These are phyloP conservation scores for Danaus chrysippus DNA, from an alignment of 2,888 invertebrate genomes.

Conservation along the genomic window DNA sequence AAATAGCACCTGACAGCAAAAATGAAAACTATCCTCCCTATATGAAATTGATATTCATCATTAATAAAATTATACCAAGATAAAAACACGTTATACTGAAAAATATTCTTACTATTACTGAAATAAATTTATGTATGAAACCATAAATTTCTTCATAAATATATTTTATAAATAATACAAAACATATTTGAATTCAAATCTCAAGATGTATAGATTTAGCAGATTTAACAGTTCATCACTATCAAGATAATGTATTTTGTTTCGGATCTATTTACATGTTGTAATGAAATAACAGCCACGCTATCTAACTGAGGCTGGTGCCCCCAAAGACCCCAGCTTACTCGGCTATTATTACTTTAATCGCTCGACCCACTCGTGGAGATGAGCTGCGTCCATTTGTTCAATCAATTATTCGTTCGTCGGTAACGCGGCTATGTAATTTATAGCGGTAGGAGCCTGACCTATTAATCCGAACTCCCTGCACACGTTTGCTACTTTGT, in stretches of 20 bases:
- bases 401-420: slow-evolving; percentile 67
- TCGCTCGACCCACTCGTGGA: slow-evolving; percentile 25
- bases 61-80: neutral
- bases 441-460: slow-evolving; percentile 43
- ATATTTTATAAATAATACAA: too few relatives aligned
- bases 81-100: too few relatives aligned
- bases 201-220: too few relatives aligned
- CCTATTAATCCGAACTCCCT: slow-evolving; percentile 45
- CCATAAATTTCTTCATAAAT: too few relatives aligned
- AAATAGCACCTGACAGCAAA: slow-evolving; percentile 11
- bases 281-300: too few relatives aligned
- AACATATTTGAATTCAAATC: too few relatives aligned
- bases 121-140: too few relatives aligned
- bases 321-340: neutral
- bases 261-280: too few relatives aligned
- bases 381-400: slow-evolving; percentile 49
- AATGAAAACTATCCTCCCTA: neutral
- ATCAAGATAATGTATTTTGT: too few relatives aligned
- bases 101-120: too few relatives aligned
- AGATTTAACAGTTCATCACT: too few relatives aligned
- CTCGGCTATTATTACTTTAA: slow-evolving; percentile 30
- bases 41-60: neutral
- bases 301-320: too few relatives aligned
- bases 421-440: slow-evolving; percentile 43
- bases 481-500: slow-evolving; percentile 11